Evolutionary conservation across 2,113 vertebrate species (phyloP).

Genomic region (Rostratula benghalensis): DNA sequence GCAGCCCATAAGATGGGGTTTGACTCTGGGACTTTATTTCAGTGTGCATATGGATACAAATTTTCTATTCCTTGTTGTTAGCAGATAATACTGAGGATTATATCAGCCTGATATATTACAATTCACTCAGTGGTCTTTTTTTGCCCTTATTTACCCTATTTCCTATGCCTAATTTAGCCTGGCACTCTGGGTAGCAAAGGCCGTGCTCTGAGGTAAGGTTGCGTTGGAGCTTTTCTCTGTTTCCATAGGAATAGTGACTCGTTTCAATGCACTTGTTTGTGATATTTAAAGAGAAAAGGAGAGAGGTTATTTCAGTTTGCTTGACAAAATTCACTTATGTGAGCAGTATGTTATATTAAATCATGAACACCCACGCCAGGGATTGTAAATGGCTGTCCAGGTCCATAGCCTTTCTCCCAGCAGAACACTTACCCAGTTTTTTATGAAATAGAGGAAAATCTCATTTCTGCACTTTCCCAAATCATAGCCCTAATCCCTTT

Average conservation of each 20-base stretch:
- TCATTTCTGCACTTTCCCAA: not conserved
- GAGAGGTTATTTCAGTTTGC: constrained; percentile 34
- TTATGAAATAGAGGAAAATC: not conserved
- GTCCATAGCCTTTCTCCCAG: not conserved
- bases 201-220: not conserved
- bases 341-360: constrained; percentile 20
- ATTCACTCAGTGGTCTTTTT: not conserved
- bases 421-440: not conserved
- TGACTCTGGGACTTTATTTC: not conserved
- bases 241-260: constrained; percentile 47
- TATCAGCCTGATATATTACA: not conserved
- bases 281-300: constrained; percentile 39
- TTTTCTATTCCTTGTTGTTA: no score
- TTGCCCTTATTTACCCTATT: not conserved
- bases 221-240: not conserved
- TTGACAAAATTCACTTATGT: constrained; percentile 18
- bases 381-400: not conserved
- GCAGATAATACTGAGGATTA: not conserved
- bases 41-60: not conserved
- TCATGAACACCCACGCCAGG: not conserved
- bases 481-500: not conserved
- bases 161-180: not conserved
- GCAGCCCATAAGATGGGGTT: not conserved
- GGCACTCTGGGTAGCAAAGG: not conserved
- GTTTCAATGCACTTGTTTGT: constrained; percentile 37